Percentiles rank a stretch among this genome's conserved stretches.
These are phyloP conservation scores for Setophaga coronata DNA, from an alignment of 2,113 vertebrate genomes.

Conservation along the genomic window DNA sequence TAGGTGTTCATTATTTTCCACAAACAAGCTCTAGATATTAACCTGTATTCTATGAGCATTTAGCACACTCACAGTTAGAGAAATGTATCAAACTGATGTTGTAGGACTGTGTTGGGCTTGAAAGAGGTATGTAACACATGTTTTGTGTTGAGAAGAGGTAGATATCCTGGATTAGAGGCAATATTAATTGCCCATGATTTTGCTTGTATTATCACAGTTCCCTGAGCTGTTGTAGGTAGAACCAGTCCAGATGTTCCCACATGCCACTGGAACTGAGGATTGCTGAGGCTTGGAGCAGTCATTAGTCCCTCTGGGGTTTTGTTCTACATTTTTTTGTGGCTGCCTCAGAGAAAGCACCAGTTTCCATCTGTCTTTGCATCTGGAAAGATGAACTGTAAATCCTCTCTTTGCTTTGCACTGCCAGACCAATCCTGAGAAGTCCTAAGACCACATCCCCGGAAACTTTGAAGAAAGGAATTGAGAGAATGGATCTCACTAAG, in stretches of 20 bases:
- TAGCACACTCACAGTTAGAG: background rate
- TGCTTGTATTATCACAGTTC: background rate
- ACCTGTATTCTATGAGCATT: background rate
- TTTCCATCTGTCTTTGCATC: background rate
- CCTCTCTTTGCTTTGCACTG: background rate
- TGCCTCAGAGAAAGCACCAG: background rate
- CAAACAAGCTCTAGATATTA: background rate
- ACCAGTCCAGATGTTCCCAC: background rate
- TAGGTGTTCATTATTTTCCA: background rate
- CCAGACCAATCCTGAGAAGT: background rate
- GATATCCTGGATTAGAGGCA: background rate
- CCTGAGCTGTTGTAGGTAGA: background rate
- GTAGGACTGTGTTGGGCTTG: background rate
- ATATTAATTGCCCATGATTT: background rate
- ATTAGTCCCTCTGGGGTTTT: background rate
- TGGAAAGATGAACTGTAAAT: background rate
- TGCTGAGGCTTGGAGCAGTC: background rate
- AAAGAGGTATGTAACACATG: fast-evolving
- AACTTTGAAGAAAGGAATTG: background rate
- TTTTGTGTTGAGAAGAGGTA: background rate
- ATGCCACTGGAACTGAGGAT: background rate
- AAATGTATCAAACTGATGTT: background rate
- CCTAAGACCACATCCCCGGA: background rate
- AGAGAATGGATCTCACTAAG: background rate
- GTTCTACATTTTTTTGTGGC: background rate